Evolutionary conservation across 2,797 vertebrate species (phyloP), one percentile per base, ranked within the genome.

Genomic region (Enteromius thamalakanensis): DNA sequence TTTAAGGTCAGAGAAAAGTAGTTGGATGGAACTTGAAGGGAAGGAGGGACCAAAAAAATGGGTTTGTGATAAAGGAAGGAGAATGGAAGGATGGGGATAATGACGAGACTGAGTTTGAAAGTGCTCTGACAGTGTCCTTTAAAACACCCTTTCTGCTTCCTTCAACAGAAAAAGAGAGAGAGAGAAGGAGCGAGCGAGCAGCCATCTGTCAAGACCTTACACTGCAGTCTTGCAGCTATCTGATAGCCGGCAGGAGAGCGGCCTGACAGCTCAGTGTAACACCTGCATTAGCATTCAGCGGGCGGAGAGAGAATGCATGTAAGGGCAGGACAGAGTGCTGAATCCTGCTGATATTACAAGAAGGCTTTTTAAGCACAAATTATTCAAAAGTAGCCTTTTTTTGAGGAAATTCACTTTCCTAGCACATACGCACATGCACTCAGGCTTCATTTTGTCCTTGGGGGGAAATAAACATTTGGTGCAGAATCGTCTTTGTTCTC

Each of bases 201-300:
- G 81, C 76, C 83, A 86, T 88, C 87, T 86, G 85, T 86, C 87
- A 85, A 85, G 82, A 83, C 83, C 69, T 85, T 83, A 74, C 79
- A 78, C 83, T 81, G 84, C 85, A 89, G 86, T 81, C 86, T 83
- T 62, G 34, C 65, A 84, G 84, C 86, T 82, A 79, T 86, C 84
- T 74, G 79, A 79, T 72, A 68, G 82, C 79, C 74, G 60, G 40
- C 72, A 69, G 81, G 68, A 76, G 80, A 85, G 77, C 9, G 53
- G 51, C 49, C 80, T 87, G 87, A 87, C 87, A 84, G 86, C 70
- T 82, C 82, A 29, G 40, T 79, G 83, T 83, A 83, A 87, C 81
- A 85, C 47, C 71, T 71, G 69, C 53, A 82, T 86, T 87, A 81
- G 82, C 77, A 87, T 89, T 89, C 86, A 55, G 17, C 64, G 60